Conservation (phyloP, 2,797 vertebrate genomes). For the Cossypha niveicapilla region DNA sequence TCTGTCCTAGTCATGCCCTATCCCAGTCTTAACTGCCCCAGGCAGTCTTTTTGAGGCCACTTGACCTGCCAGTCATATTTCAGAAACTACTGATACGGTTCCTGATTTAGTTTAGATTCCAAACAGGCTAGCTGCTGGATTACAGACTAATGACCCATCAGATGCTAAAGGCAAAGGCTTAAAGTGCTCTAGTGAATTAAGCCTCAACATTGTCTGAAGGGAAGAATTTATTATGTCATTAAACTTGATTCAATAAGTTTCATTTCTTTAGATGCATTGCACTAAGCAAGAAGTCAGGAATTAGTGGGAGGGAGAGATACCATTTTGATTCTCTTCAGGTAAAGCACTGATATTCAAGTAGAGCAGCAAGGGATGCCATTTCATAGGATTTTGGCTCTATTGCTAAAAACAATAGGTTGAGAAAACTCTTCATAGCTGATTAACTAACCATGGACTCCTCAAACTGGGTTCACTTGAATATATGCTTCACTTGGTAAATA, state of each 20-base stretch:
- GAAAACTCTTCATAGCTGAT: conserved; percentile 52
- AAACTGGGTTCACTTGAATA: conserved; percentile 42
- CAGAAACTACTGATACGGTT: conserved; percentile 76
- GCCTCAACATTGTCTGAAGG: conserved; percentile 74
- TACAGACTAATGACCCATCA: conserved; percentile 81
- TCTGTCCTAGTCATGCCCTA: conserved; percentile 68
- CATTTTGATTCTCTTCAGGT: conserved; percentile 64
- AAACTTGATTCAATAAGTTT: conserved; percentile 78
- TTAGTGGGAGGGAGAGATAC: conserved; percentile 34
- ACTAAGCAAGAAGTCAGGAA: conserved; percentile 52
- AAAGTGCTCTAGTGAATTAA: conserved; percentile 80
- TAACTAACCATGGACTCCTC: conserved; percentile 41
- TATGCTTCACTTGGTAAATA: conserved; percentile 71
- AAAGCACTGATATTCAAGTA: neutral
- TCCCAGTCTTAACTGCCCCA: conserved; percentile 70
- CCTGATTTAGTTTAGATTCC: conserved; percentile 77
- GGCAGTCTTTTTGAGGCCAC: conserved; percentile 77
- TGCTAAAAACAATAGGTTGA: conserved; percentile 51
- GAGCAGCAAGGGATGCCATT: conserved; percentile 17
- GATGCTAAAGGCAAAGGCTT: conserved; percentile 79
- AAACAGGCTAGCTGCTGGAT: conserved; percentile 74
- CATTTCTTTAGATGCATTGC: conserved; percentile 67
- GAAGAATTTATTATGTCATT: conserved; percentile 80
- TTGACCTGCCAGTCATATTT: conserved; percentile 81
- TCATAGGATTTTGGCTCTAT: conserved; percentile 20